Evolutionary conservation across 2,888 invertebrate genomes (phyloP).

Genomic region (Eudasyphora cyanicolor): DNA sequence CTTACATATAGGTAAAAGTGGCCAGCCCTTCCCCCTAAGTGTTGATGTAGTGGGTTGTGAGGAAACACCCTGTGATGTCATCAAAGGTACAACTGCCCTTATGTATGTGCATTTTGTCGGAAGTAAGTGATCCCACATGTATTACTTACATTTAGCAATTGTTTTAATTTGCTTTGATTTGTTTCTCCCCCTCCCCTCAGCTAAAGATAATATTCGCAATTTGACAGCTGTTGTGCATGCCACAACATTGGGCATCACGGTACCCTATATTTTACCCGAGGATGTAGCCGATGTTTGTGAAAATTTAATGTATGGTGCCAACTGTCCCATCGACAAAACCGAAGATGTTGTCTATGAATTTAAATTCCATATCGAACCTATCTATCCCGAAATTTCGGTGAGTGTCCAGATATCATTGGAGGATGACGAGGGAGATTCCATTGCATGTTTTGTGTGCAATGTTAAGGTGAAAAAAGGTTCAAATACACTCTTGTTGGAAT

Average conservation of each 20-base stretch:
- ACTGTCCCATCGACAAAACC: conserved; percentile 75
- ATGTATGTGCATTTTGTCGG: conserved; percentile 75
- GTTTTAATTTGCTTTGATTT: too few species aligned
- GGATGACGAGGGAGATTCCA: conserved; percentile 68
- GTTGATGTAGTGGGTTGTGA: conserved; percentile 74
- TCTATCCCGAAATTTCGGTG: conserved; percentile 76
- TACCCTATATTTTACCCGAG: conserved; percentile 76
- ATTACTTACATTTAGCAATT: neutral
- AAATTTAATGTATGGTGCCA: conserved; percentile 73
- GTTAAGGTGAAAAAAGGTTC: conserved; percentile 74
- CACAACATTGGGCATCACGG: conserved; percentile 75
- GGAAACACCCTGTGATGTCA: conserved; percentile 73
- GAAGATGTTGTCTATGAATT: conserved; percentile 78
- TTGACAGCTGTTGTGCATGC: conserved; percentile 71
- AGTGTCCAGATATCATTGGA: conserved; percentile 74
- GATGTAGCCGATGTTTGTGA: conserved; percentile 76
- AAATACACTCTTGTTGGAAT: conserved; percentile 27
- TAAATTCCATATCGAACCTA: conserved; percentile 71
- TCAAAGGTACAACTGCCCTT: conserved; percentile 72
- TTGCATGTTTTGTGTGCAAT: conserved; percentile 73
- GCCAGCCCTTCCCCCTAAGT: conserved; percentile 72
- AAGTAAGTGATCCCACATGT: conserved; percentile 69
- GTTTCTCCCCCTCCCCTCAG: conserved; percentile 64
- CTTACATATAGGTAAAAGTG: conserved; percentile 69
- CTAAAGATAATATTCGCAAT: conserved; percentile 59